These are phyloP conservation scores for Chloroclysta siterata DNA, from an alignment of 2,888 invertebrate species.

Conservation along the genomic window DNA sequence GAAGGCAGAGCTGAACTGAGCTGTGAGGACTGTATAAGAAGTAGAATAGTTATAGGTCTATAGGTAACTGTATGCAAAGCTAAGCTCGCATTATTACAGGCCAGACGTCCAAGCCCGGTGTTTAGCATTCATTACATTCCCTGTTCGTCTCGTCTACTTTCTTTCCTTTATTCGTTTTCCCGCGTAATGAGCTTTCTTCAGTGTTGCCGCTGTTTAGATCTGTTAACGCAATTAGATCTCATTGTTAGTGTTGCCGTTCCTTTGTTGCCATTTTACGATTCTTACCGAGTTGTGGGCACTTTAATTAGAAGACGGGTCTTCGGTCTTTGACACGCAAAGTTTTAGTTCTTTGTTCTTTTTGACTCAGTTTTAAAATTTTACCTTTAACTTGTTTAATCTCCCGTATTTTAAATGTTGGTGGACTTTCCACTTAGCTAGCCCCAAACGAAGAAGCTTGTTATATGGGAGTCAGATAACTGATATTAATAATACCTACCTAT, in stretches of 20 bases:
- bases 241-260: conserved; percentile 29
- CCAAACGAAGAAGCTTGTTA: no score
- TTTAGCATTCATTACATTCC: conserved; percentile 28
- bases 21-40: no score
- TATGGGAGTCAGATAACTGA: no score
- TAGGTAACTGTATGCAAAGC: background rate
- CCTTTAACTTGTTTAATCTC: background rate
- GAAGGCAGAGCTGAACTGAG: no score
- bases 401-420: no score
- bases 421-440: no score
- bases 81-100: conserved; percentile 3
- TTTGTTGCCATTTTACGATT: conserved; percentile 32
- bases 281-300: conserved; percentile 21
- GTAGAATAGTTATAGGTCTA: no score
- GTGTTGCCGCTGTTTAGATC: conserved; percentile 32
- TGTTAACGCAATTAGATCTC: conserved; percentile 37
- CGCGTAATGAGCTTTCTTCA: conserved; percentile 32
- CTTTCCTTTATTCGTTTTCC: conserved; percentile 24
- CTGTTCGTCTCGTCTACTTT: conserved; percentile 13
- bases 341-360: background rate
- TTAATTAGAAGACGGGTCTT: conserved; percentile 22
- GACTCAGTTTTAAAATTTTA: background rate
- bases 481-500: no score
- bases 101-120: conserved; percentile 6
- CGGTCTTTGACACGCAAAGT: conserved; percentile 11